phyloP scores from a whole-genome alignment of 2,888 invertebrate genomes.

The Sinotaia quadrata region DNA sequence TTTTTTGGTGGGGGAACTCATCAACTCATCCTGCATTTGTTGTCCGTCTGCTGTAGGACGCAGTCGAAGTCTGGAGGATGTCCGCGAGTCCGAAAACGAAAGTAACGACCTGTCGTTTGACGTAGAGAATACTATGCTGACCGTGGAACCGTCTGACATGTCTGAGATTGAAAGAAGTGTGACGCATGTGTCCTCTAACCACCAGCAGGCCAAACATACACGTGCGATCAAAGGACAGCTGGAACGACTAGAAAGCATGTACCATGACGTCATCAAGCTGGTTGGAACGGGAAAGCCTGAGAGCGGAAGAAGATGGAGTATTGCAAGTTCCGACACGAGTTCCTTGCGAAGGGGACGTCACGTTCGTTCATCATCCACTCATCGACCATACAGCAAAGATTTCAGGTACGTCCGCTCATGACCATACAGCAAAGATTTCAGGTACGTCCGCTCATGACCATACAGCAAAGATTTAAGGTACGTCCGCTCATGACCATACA shows the following conservation, averaged over 20 bases:
- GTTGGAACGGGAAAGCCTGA: conserved; percentile 23
- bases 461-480: no score
- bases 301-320: conserved; percentile 56
- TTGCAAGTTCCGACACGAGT: conserved; percentile 61
- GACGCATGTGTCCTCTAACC: conserved; percentile 24
- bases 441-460: no score
- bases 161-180: conserved; percentile 43
- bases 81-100: conserved; percentile 53
- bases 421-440: conserved; percentile 38
- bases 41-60: conserved; percentile 19
- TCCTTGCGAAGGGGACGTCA: conserved; percentile 44
- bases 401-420: conserved; percentile 41
- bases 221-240: conserved; percentile 53
- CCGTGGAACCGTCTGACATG: conserved; percentile 47
- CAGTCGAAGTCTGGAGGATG: conserved; percentile 40
- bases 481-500: no score
- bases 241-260: conserved; percentile 63
- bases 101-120: conserved; percentile 60
- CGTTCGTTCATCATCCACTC: not conserved
- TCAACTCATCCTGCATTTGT: not conserved
- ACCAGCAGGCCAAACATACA: conserved; percentile 28
- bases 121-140: conserved; percentile 61
- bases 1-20: not conserved
- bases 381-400: conserved; percentile 28
- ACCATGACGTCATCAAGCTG: conserved; percentile 52